Base-by-base conservation (phyloP, 2,113 vertebrate species). In the Gallinago jamesoni region DNA sequence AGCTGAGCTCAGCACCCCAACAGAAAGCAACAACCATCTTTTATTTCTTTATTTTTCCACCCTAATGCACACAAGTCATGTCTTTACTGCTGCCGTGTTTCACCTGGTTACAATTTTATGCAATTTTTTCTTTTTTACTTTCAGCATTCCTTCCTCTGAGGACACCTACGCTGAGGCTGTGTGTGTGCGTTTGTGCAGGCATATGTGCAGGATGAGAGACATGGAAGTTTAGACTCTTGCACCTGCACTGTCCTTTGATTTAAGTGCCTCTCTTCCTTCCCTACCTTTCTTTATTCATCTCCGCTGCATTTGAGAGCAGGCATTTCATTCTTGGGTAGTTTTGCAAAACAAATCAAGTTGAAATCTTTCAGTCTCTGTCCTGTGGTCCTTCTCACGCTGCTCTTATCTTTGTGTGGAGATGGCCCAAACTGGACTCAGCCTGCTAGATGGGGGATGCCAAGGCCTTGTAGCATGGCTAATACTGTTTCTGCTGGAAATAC, bases 1-100 rank as follows among this genome's bases (percentile, higher is more conserved):
- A 84, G 95, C 95, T 87, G 93, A 96, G 87, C 87, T 90, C 87
- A 93, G 90, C 90, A 91, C 30, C 81, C 28, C 47, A 25, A 31
- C 64, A 72, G 64, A 91, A 87, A 64, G 48, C 50, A 87, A 30
- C 45, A 35, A 30, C 45, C 41, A 21, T 69, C 59, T 69, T 78
- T 70, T 31, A 41, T 55, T 69, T 89, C 53, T 69, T 52, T 45
- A 8, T 43, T 95, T 92, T 91, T 77, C 77, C 63, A 74, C 47
- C 18, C 24, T 70, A 14, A 50, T 1, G 2, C 39, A 19, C 50
- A 28, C 35, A 28, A 48, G 24, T 27, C 12, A 22, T 48, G 19
- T 57, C 24, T 91, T 50, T 37, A n/a, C 30, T 88, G 24, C 73
- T 89, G 59, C 52, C 5, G 0, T 48, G 41, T 91, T 92, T 92